Evolutionary conservation across 2,888 invertebrate genomes (phyloP).

Genomic region (Meiosimyza platycephala): DNA sequence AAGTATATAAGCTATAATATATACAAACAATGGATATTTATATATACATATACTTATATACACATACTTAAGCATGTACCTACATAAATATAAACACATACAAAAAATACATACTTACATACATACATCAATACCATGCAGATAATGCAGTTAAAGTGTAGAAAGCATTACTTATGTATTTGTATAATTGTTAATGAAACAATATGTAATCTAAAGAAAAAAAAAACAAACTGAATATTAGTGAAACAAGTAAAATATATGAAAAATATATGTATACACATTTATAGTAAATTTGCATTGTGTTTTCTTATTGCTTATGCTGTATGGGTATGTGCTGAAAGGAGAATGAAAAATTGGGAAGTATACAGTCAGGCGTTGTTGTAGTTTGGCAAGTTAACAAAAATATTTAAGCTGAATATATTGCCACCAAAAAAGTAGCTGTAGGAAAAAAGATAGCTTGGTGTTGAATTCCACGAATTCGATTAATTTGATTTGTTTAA

Average conservation of each 20-base stretch:
- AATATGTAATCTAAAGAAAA: conserved; percentile 30
- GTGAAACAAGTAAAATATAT: conserved; percentile 31
- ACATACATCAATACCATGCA: background rate
- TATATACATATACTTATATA: conserved; percentile 7
- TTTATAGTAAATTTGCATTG: conserved; percentile 44
- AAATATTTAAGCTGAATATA: no score
- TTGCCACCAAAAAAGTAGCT: no score
- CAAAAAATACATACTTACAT: conserved; percentile 4
- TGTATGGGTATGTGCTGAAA: no score
- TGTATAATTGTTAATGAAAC: conserved; percentile 42
- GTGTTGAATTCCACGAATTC: no score
- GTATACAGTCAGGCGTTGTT: no score
- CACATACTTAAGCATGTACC: conserved; percentile 23
- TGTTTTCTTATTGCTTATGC: conserved; percentile 22
- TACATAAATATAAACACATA: conserved; percentile 38
- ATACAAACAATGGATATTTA: conserved; percentile 31
- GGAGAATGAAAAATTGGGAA: no score
- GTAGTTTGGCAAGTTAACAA: no score
- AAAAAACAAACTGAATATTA: conserved; percentile 33
- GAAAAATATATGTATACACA: conserved; percentile 49
- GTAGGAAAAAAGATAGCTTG: no score
- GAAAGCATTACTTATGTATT: conserved; percentile 19
- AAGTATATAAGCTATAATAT: conserved; percentile 25
- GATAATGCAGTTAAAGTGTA: conserved; percentile 3
- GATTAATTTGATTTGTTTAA: no score